Base-by-base conservation (phyloP, 2,888 invertebrate genomes). In the Sepioteuthis lessoniana region DNA sequence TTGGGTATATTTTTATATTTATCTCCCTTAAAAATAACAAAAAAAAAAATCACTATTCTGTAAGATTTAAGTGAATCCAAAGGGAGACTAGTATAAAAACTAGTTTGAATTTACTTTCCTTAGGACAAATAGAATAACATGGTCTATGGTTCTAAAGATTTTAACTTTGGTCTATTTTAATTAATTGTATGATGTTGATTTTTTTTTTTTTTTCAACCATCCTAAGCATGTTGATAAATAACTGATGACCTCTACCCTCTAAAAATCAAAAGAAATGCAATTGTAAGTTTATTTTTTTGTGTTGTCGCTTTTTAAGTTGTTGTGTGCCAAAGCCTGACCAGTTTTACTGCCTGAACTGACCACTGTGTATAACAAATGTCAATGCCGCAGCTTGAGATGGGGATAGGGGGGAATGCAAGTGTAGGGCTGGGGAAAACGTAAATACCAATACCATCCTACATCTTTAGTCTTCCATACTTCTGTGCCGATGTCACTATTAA, bases 291-390 rank as follows among this genome's bases (percentile, higher is more conserved):
- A 10, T 76, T 76, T 76, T 76, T 76, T 76, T 76, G 76, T 76
- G 76, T 76, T 76, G 76, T 76, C 76, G 76, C 76, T 76, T 76
- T 76, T 76, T 31, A 76, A 76, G 35, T 76, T 76, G 76, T 76
- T 76, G 76, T 76, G 76, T 76, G 76, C 76, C 76, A 76, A 76
- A 76, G 76, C 76, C 76, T 76, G 76, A 76, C 76, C 76, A 76
- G 76, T 76, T 76, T 76, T 76, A 76, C 76, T 76, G 76, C 76
- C 76, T 76, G n/a, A 76, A 76, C 76, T 76, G 76, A 76, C 76
- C 76, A 35, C 76, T 76, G 76, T 76, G 76, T 76, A 76, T 76
- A 76, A 76, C n/a, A 76, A 76, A 76, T 76, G 76, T 76, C 76
- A 76, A 76, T 76, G 76, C 76, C n/a, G 76, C 76, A 76, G 76